phyloP scores from a whole-genome alignment of 1,140 invertebrate genomes.

The Neelides sp. region DNA sequence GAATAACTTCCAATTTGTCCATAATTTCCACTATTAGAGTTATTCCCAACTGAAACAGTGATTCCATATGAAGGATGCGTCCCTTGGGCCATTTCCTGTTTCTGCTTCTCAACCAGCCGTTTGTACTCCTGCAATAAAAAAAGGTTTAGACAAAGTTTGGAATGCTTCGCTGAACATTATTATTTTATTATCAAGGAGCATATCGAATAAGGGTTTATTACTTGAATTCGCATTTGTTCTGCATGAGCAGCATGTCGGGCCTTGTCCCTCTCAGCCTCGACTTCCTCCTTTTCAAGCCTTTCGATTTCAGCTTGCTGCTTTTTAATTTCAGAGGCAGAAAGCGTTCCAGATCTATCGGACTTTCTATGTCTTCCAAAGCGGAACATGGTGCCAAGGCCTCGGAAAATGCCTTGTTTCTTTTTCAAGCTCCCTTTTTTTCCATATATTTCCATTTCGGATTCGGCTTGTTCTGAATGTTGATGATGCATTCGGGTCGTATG shows the following conservation, averaged over 20 bases:
- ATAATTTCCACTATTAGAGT: neutral
- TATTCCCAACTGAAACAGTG: conserved; percentile 20
- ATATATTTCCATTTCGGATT: conserved; percentile 16
- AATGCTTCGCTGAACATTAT: neutral
- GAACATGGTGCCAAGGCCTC: conserved; percentile 69
- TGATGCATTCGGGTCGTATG: conserved; percentile 19
- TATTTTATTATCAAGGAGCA: too few relatives aligned
- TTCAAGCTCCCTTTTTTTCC: conserved; percentile 38
- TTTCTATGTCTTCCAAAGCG: conserved; percentile 68
- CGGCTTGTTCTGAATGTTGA: conserved; percentile 5
- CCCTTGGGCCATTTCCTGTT: conserved; percentile 8
- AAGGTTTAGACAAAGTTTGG: neutral
- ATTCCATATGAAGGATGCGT: conserved; percentile 19
- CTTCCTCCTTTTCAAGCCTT: conserved; percentile 23
- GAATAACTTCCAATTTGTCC: conserved; percentile 1
- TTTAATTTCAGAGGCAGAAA: conserved; percentile 36
- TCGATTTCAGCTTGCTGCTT: conserved; percentile 35
- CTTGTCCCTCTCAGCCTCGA: conserved; percentile 33
- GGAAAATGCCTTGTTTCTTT: conserved; percentile 57
- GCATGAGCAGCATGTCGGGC: conserved; percentile 34
- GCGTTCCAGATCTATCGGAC: conserved; percentile 40
- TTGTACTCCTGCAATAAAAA: conserved; percentile 36
- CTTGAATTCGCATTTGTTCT: conserved; percentile 37
- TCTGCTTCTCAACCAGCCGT: conserved; percentile 36
- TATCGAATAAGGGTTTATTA: conserved; percentile 1